Base-by-base conservation (phyloP, 2,888 invertebrate genomes). In the Pollenia griseotomentosa region DNA sequence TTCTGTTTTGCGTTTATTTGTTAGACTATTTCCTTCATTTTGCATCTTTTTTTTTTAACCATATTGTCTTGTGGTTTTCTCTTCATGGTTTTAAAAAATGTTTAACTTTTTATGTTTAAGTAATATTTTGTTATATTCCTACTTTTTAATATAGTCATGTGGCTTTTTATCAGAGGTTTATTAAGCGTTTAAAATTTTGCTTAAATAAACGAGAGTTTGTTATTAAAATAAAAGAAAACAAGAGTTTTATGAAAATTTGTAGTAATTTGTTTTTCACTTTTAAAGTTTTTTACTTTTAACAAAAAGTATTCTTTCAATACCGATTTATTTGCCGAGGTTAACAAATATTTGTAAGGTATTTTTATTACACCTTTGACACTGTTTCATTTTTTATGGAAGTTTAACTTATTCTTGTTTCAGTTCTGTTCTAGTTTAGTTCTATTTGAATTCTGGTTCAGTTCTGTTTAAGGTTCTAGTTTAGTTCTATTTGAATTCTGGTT, bases 51-150 rank as follows among this genome's bases (percentile, higher is more conserved):
- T 44, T 65, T 70, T 51, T 42, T 51, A 63, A 75, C 66, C 77
- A 77, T 77, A 81, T 86, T 86, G 80, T 83, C 83, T 87, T 87
- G 86, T 53, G 83, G 86, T 75, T 77, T 86, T 77, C 19, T 73
- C 44, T 77, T 77, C 44, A 77, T 75, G 80, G 75, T 83, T 53
- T 46, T 65, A 3, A 77, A 71, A 46, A 12, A 14, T 57, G 70
- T 55, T 16, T 7, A 2, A 57, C 57, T 23, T n/a, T 61, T 19
- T 19, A 19, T 57, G 44, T 23, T 40, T 57, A 57, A 71, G 3
- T 51, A n/a, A 44, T 68, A 6, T 68, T 44, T 74, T 42, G 4
- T 51, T 73, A n/a, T 71, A 12, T 59, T n/a, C 19, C 75, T 57
- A 2, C 46, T 79, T 79, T 84, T 81, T 73, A 81, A 84, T 84